These are phyloP conservation scores for Corythaixoides concolor DNA, from an alignment of 2,113 vertebrate genomes.

Conservation along the genomic window DNA sequence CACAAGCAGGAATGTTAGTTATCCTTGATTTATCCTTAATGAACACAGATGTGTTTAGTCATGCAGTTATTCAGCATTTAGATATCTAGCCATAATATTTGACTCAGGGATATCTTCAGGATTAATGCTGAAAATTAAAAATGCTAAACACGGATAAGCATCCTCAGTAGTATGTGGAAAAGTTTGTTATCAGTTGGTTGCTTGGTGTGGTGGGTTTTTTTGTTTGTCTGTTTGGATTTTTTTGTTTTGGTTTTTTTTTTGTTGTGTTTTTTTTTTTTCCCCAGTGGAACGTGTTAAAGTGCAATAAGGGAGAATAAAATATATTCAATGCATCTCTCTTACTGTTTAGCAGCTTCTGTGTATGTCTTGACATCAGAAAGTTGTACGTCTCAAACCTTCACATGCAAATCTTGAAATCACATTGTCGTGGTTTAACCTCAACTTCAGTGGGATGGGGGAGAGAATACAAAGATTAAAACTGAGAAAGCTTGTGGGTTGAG, in stretches of 20 bases:
- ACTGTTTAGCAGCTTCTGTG: neutral
- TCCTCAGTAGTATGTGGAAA: neutral
- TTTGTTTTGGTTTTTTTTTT: too few relatives aligned
- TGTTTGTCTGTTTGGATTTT: too few relatives aligned
- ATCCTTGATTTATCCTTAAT: slow-evolving; percentile 7
- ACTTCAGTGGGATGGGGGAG: too few relatives aligned
- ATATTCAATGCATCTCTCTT: neutral
- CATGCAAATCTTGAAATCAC: fast-evolving
- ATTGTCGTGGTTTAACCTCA: too few relatives aligned
- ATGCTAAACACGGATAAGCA: neutral
- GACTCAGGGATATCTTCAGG: neutral
- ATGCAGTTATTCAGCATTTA: slow-evolving; percentile 14
- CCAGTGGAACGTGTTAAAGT: neutral
- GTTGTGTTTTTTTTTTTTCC: fast-evolving
- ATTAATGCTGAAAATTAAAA: neutral
- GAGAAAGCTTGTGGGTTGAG: too few relatives aligned
- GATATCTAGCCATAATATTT: slow-evolving; percentile 27
- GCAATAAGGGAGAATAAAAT: neutral
- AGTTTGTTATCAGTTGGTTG: neutral
- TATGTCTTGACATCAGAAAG: neutral
- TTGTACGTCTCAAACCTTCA: neutral
- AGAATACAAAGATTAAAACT: too few relatives aligned
- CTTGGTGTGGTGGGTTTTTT: too few relatives aligned
- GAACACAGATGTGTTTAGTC: slow-evolving; percentile 17
- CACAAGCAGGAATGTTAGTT: neutral